Percentiles rank a stretch among this genome's conserved stretches.
phyloP scores from a whole-genome alignment of 2,113 vertebrate species.

The Lathamus discolor region DNA sequence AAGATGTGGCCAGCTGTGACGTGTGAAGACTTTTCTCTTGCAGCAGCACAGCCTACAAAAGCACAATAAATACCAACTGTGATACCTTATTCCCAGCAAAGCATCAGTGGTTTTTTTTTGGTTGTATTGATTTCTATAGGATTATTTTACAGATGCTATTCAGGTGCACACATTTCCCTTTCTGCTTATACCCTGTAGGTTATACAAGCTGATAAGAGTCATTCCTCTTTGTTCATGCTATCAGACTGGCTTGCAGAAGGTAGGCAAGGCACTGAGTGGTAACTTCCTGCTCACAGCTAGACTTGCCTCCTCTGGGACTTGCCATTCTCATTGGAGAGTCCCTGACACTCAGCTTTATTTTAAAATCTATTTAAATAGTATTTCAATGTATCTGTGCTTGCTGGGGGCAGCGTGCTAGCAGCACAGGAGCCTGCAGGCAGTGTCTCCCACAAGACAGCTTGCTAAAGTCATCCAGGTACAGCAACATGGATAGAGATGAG shows the following conservation, averaged over 20 bases:
- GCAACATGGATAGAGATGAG: conserved; percentile 16
- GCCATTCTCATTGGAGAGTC: not conserved
- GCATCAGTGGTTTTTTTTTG: fast-evolving
- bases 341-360: conserved; percentile 42
- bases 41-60: not conserved
- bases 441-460: not conserved
- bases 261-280: not conserved
- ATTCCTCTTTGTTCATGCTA: not conserved
- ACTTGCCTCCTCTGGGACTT: not conserved
- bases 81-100: not conserved
- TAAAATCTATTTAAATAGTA: conserved; percentile 10
- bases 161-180: not conserved
- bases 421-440: not conserved
- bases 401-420: not conserved
- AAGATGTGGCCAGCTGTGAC: not conserved
- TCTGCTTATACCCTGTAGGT: not conserved
- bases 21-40: not conserved
- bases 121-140: not conserved
- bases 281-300: not conserved
- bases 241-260: not conserved
- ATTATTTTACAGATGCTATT: not conserved
- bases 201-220: not conserved
- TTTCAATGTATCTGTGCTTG: not conserved
- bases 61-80: not conserved
- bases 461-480: not conserved